A percentile compares a stretch with the other conserved stretches of the same genome.
Conservation (phyloP, 2,888 invertebrate species). For the Caenorhabditis sulstoni region DNA sequence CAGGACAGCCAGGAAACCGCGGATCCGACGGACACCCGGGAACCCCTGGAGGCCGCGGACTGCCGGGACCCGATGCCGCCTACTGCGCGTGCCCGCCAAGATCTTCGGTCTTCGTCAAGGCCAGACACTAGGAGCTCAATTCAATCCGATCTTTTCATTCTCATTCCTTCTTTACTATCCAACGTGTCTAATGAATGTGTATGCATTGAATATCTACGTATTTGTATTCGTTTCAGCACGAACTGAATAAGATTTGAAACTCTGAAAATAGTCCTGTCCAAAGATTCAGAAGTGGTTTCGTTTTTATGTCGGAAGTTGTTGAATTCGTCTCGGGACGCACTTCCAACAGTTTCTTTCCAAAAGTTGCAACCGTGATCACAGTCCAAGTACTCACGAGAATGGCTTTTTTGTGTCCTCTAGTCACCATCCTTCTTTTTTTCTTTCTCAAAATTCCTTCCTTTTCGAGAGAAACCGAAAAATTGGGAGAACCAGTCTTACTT, state of each 20-base stretch:
- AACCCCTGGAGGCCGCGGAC: conserved; percentile 56
- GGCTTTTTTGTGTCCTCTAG: conserved; percentile 3
- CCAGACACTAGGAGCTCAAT: conserved; percentile 30
- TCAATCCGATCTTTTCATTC: conserved; percentile 3
- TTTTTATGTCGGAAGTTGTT: no score
- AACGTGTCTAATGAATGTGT: conserved; percentile 38
- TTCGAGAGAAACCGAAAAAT: conserved; percentile 22
- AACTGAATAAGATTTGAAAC: no score
- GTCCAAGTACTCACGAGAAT: neutral
- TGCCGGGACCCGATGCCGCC: conserved; percentile 56
- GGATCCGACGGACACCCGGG: conserved; percentile 64
- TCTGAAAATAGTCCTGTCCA: no score
- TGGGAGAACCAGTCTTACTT: conserved; percentile 22
- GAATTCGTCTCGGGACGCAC: no score
- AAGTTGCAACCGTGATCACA: neutral
- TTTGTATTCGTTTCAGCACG: no score
- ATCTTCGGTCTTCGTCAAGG: conserved; percentile 45
- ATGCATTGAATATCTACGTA: neutral
- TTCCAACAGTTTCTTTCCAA: no score
- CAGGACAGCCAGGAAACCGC: conserved; percentile 57
- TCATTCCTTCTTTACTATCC: conserved; percentile 7
- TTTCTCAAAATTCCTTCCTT: conserved; percentile 10
- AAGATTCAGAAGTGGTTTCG: no score
- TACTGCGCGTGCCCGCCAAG: conserved; percentile 54
- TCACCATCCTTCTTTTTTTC: conserved; percentile 10